Evolutionary conservation across 2,113 vertebrate species (phyloP).

Genomic region (Hippocampus guttulatus): DNA sequence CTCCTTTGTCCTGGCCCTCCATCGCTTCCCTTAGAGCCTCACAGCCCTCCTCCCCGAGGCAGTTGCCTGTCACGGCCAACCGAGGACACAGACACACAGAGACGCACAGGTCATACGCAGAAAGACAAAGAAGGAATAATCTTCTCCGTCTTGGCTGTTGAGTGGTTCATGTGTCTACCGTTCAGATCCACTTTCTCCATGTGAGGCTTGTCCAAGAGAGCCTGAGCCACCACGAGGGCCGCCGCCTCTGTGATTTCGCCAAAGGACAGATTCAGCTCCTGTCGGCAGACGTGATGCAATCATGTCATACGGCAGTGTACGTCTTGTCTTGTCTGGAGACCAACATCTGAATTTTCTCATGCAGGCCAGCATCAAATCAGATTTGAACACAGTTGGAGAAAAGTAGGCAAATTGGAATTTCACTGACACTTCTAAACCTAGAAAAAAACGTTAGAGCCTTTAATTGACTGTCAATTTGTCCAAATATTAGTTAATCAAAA

Average conservation of each 20-base stretch:
- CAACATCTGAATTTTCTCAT: not conserved
- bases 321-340: too few species aligned
- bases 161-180: slow-evolving; percentile 61
- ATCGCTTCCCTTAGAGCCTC: slow-evolving; percentile 82
- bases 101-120: too few species aligned
- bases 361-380: not conserved
- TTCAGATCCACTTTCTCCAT: slow-evolving; percentile 92
- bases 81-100: not conserved
- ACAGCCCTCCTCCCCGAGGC: slow-evolving; percentile 87
- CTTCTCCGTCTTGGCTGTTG: not conserved
- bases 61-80: slow-evolving; percentile 75
- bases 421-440: too few species aligned
- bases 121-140: not conserved
- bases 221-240: slow-evolving; percentile 80
- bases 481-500: too few species aligned
- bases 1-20: slow-evolving; percentile 78
- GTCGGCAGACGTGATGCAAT: not conserved
- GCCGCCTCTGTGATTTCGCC: slow-evolving; percentile 90
- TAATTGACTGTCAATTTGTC: too few species aligned
- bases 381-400: too few species aligned
- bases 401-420: too few species aligned
- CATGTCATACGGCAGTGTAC: not conserved
- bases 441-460: too few species aligned
- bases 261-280: slow-evolving; percentile 95
- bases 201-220: slow-evolving; percentile 76